A percentile compares a stretch with the other conserved stretches of the same genome.
These are phyloP conservation scores for Sphaeramia orbicularis DNA, from an alignment of 2,797 vertebrate genomes.

Conservation along the genomic window DNA sequence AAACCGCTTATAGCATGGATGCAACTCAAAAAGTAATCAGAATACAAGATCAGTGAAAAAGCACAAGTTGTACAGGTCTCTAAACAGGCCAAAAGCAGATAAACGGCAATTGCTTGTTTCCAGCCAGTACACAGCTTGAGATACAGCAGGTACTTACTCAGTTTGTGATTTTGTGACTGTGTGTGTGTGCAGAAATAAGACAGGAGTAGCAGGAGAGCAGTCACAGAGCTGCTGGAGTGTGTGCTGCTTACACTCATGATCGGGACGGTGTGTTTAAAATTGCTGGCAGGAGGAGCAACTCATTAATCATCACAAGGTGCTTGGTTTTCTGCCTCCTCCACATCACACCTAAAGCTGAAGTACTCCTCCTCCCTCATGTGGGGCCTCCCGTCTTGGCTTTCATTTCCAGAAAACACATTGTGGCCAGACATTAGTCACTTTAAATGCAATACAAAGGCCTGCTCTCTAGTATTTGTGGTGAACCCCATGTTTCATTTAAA, in stretches of 20 bases:
- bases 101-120: conserved; percentile 20
- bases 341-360: conserved; percentile 39
- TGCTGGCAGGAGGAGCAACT: conserved; percentile 45
- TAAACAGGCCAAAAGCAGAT: conserved; percentile 16
- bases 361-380: conserved; percentile 12
- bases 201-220: conserved; percentile 4
- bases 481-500: conserved; percentile 12
- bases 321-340: conserved; percentile 22
- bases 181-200: background rate
- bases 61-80: background rate
- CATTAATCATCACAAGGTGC: conserved; percentile 60
- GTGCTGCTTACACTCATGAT: conserved; percentile 13
- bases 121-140: conserved; percentile 20
- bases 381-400: conserved; percentile 13
- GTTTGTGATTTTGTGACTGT: conserved; percentile 4
- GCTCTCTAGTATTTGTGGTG: background rate
- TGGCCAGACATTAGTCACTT: conserved; percentile 37
- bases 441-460: conserved; percentile 9
- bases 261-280: conserved; percentile 43
- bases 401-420: background rate
- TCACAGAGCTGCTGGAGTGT: conserved; percentile 33
- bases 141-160: conserved; percentile 22
- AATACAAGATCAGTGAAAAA: background rate
- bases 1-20: too few relatives aligned
- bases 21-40: too few relatives aligned